Percentiles rank a stretch among this genome's conserved stretches.
These are phyloP conservation scores for Listronotus oregonensis DNA, from an alignment of 1,140 invertebrate species.

Conservation along the genomic window DNA sequence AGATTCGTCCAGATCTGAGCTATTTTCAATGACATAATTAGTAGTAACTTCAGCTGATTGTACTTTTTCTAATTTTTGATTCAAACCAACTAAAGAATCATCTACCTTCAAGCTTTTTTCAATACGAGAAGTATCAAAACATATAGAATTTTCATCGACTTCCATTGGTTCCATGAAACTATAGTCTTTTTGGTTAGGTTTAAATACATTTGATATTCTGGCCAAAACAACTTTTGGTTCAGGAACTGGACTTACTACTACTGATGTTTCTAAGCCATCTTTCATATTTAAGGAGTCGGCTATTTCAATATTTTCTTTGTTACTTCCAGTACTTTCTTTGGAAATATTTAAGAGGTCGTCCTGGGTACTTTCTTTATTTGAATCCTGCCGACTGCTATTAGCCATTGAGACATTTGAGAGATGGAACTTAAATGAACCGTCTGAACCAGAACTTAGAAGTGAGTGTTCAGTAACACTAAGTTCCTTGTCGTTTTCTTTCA, in stretches of 20 bases:
- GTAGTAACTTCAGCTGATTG: not conserved
- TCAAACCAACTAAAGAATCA: not conserved
- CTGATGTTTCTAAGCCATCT: not conserved
- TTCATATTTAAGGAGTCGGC: conserved; percentile 5
- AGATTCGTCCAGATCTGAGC: not conserved
- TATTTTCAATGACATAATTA: too few relatives aligned
- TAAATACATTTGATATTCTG: conserved; percentile 35
- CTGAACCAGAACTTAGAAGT: conserved; percentile 19
- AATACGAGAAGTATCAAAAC: conserved; percentile 2
- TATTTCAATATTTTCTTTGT: conserved; percentile 32
- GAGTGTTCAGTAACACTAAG: not conserved
- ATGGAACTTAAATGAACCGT: conserved; percentile 28
- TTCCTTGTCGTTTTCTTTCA: not conserved
- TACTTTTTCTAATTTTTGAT: conserved; percentile 1
- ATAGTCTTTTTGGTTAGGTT: conserved; percentile 25
- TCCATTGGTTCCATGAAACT: conserved; percentile 38
- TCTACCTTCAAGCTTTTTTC: not conserved
- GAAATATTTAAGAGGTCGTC: conserved; percentile 16
- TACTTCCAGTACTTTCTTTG: conserved; percentile 22
- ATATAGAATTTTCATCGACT: conserved; percentile 23
- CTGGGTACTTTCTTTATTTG: conserved; percentile 1
- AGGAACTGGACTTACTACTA: not conserved
- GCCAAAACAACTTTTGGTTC: not conserved
- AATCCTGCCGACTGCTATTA: not conserved
- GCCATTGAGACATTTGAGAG: conserved; percentile 10